phyloP scores from a whole-genome alignment of 2,113 vertebrate genomes.

The Oryzias melastigma region DNA sequence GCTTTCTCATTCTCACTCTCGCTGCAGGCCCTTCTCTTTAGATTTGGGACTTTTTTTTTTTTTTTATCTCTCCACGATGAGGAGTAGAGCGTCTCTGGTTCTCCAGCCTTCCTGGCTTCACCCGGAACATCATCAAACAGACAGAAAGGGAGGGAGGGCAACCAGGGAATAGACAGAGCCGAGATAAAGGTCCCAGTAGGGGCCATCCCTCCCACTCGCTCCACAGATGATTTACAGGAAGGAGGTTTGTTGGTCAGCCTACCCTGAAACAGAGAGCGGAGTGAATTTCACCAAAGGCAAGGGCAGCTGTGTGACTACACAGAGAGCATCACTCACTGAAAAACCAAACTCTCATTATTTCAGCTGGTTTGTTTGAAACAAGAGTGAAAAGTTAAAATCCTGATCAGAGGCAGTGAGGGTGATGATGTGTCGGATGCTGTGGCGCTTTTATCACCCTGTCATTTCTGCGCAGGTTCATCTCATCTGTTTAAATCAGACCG shows the following conservation, averaged over 20 bases:
- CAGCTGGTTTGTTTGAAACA: neutral
- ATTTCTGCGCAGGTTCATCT: neutral
- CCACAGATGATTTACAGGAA: conserved; percentile 56
- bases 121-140: conserved; percentile 51
- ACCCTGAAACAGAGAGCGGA: conserved; percentile 15
- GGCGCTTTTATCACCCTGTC: neutral
- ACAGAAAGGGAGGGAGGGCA: conserved; percentile 38
- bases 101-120: conserved; percentile 40
- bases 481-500: neutral
- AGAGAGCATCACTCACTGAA: conserved; percentile 5
- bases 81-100: conserved; percentile 36
- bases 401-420: neutral
- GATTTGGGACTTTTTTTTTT: conserved; percentile 55
- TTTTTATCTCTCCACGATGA: conserved; percentile 49
- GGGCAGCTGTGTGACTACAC: conserved; percentile 8
- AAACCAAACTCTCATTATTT: conserved; percentile 6
- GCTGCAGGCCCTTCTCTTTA: conserved; percentile 47
- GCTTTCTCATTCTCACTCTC: conserved; percentile 33
- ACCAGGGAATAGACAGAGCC: conserved; percentile 34
- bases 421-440: neutral
- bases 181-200: conserved; percentile 55
- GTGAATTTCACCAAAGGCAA: conserved; percentile 11
- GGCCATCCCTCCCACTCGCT: conserved; percentile 51
- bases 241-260: conserved; percentile 26
- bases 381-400: neutral